Evolutionary conservation across 2,888 invertebrate species (phyloP).

Genomic region (Pristionchus japonicus): DNA sequence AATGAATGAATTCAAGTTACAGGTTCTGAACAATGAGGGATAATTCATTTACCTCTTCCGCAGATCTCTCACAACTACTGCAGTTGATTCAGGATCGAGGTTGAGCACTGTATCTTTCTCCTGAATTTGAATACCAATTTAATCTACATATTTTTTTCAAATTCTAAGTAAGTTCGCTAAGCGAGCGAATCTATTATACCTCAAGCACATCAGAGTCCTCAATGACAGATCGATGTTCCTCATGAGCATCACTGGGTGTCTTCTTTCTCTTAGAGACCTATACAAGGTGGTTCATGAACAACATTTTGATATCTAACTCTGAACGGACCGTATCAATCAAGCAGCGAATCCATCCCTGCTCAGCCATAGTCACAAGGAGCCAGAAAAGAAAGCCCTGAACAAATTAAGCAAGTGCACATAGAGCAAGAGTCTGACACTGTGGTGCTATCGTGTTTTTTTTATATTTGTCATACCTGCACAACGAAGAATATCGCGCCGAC

Average conservation of each 20-base stretch:
- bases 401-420: no score
- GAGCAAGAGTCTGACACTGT: no score
- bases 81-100: constrained; percentile 34
- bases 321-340: neutral
- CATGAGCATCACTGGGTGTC: neutral
- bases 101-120: constrained; percentile 59
- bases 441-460: neutral
- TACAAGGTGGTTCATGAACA: neutral
- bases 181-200: no score
- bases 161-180: no score
- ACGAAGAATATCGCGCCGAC: constrained; percentile 61
- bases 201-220: constrained; percentile 68
- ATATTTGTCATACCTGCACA: constrained; percentile 53
- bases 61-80: constrained; percentile 60
- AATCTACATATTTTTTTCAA: no score
- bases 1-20: no score
- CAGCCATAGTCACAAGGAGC: neutral
- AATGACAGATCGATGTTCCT: neutral
- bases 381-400: constrained; percentile 46
- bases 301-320: neutral
- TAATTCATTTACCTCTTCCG: constrained; percentile 53
- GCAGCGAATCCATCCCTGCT: neutral
- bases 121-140: no score
- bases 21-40: neutral
- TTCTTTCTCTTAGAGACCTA: neutral